These are phyloP conservation scores for Balearica regulorum DNA, from an alignment of 2,797 vertebrate species.

Conservation along the genomic window DNA sequence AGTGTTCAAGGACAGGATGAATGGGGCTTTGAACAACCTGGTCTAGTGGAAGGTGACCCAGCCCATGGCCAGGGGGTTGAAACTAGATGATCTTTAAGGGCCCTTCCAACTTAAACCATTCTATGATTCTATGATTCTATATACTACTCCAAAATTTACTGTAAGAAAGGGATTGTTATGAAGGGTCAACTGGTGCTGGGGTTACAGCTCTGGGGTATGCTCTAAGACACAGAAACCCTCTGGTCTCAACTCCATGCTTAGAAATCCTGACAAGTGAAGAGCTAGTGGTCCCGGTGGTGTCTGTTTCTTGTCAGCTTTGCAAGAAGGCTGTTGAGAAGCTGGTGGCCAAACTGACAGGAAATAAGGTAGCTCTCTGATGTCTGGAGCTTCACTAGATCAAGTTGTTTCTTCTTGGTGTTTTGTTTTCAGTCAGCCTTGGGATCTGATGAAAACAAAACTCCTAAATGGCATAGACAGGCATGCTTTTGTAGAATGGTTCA, in stretches of 20 bases:
- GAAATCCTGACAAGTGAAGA: background rate
- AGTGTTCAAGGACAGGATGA: too few relatives aligned
- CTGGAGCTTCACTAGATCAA: background rate
- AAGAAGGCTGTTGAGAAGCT: background rate
- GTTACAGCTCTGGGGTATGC: accelerated
- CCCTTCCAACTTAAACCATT: too few relatives aligned
- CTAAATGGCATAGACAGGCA: background rate
- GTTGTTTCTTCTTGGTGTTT: background rate
- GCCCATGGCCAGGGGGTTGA: too few relatives aligned
- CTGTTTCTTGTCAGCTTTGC: background rate
- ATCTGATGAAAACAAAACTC: background rate
- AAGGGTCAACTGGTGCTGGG: background rate
- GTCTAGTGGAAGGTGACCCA: too few relatives aligned
- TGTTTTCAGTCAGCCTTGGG: background rate
- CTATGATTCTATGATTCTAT: background rate
- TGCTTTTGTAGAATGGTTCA: background rate
- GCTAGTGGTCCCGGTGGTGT: background rate
- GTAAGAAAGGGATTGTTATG: background rate
- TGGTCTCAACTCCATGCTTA: background rate
- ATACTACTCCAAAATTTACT: background rate
- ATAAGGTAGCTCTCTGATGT: background rate
- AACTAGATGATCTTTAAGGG: too few relatives aligned
- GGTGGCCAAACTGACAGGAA: background rate
- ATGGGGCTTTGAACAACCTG: too few relatives aligned
- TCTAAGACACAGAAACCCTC: background rate